Evolutionary conservation across 2,888 invertebrate genomes (phyloP).

Genomic region (Arctia plantaginis): DNA sequence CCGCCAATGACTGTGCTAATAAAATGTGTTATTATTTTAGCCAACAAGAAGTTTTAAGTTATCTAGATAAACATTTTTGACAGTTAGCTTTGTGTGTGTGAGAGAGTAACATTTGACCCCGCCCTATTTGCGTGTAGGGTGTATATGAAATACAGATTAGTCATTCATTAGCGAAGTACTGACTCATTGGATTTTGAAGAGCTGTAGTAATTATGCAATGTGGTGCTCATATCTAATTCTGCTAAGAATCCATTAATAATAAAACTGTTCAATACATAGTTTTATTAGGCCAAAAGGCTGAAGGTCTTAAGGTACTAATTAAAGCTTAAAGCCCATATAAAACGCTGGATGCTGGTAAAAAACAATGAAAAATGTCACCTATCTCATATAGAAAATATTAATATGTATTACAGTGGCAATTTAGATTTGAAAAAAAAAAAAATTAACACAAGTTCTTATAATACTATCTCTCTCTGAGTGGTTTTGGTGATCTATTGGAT

Average conservation of each 20-base stretch:
- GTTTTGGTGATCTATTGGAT: no score
- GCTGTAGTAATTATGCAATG: not conserved
- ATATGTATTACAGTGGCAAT: no score
- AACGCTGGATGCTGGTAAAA: no score
- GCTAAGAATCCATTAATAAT: not conserved
- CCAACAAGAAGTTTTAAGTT: constrained; percentile 11
- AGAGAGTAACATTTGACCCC: constrained; percentile 48
- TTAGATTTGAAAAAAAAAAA: no score
- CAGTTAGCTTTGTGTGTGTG: constrained; percentile 35
- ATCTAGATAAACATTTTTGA: constrained; percentile 38
- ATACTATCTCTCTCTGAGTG: no score
- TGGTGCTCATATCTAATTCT: not conserved
- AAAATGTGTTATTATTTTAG: constrained; percentile 22
- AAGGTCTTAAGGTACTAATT: no score
- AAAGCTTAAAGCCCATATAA: no score
- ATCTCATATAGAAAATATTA: no score
- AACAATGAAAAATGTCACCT: no score
- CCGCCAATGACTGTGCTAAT: constrained; percentile 18
- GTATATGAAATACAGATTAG: constrained; percentile 33
- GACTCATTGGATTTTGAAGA: constrained; percentile 37
- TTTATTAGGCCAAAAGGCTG: no score
- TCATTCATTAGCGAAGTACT: constrained; percentile 25
- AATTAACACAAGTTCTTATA: no score
- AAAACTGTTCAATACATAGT: no score
- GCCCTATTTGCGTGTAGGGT: constrained; percentile 39